A percentile compares a stretch with the other conserved stretches of the same genome.
These are phyloP conservation scores for Phylloscopus trochilus DNA, from an alignment of 2,113 vertebrate species.

Conservation along the genomic window DNA sequence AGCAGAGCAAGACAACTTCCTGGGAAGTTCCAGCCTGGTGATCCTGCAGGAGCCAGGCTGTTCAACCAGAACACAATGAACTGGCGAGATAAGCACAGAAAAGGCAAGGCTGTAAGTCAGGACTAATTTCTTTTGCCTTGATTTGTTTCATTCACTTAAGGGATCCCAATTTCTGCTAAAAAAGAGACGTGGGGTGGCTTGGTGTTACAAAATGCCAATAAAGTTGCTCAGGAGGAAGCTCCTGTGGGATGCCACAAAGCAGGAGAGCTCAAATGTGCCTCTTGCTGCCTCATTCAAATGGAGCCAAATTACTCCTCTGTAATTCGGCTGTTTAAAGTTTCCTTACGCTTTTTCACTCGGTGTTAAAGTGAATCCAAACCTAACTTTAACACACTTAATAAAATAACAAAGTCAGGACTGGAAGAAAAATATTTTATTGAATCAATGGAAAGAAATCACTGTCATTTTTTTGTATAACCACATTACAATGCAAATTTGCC, in stretches of 20 bases:
- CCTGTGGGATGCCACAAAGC: background rate
- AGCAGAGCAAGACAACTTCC: background rate
- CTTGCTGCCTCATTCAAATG: background rate
- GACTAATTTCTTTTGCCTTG: background rate
- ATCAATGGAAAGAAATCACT: background rate
- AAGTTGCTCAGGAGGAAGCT: background rate
- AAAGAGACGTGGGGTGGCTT: background rate
- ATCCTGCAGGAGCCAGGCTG: background rate
- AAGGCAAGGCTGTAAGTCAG: background rate
- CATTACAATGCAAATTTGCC: background rate
- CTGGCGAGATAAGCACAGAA: background rate
- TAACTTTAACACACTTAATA: background rate
- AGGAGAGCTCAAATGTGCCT: background rate
- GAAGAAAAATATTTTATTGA: background rate
- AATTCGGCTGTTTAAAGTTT: background rate
- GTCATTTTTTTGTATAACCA: background rate
- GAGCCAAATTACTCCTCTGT: background rate
- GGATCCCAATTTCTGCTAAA: background rate
- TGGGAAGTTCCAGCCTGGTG: background rate
- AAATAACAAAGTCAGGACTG: background rate
- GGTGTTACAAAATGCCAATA: background rate
- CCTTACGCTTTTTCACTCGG: background rate
- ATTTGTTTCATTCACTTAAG: background rate
- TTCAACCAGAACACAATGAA: background rate
- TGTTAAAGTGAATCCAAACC: background rate